Evolutionary conservation across 2,888 invertebrate species (phyloP), one percentile per base, ranked within the genome.

Genomic region (Philaethria dido): DNA sequence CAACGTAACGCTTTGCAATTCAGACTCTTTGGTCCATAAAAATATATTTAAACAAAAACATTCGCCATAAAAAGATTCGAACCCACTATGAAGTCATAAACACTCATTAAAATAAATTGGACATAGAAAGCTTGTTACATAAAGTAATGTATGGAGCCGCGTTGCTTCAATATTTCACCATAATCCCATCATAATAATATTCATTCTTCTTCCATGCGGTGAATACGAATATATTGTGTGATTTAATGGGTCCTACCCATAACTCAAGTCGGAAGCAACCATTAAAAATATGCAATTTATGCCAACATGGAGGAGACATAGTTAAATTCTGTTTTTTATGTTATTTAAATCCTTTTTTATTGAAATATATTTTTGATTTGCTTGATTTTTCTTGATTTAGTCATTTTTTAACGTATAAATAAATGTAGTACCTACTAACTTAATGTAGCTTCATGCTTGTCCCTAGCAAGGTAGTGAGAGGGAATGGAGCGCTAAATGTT

Each of bases 91-190:
- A 29, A 33, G 9, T 16, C 16, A 52, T 52, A 52, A 52, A 52
- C 29, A 29, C 29, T 52, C 52, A 33, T 52, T 52, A 52, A 18
- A 52, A 52, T 29, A 52, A 52, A 52, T 33, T 33, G 29, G 52
- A 52, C 52, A 52, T 52, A 52, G 29, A n/a, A 52, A 52, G 29
- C 52, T 52, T 52, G 29, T 52, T 52, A 52, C 25, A 52, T 52
- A 14, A 52, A 16, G 29, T 52, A 33, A 33, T 52, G 29, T 5
- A 52, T 33, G 29, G 29, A n/a, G 29, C 29, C 11, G 29, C 52
- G 52, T 33, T 18, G 52, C 52, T 52, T 29, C 52, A 52, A 52
- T 52, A 52, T 52, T 52, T 52, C 52, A 52, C 52, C 52, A 33
- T 52, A 52, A 52, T 52, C 52, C 29, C 52, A 29, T 52, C 29